phyloP scores from a whole-genome alignment of 2,113 vertebrate species.

The Arizona elegans region DNA sequence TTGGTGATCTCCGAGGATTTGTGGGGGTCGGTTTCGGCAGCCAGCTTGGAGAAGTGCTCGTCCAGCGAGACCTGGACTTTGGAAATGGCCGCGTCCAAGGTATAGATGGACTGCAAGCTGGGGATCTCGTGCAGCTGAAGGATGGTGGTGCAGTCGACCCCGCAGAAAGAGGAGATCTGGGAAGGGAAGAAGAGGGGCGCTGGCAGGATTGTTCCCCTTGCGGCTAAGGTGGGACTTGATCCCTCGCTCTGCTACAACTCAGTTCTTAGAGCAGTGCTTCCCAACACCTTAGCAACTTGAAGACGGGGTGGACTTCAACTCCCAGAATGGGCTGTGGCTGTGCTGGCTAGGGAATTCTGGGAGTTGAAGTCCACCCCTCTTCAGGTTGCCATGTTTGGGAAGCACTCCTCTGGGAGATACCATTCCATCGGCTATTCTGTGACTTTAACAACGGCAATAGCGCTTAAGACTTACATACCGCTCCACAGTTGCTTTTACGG shows the following conservation, averaged over 20 bases:
- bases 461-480: no score
- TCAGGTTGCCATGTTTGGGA: no score
- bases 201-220: neutral
- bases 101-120: slow-evolving; percentile 93
- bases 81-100: slow-evolving; percentile 92
- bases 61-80: slow-evolving; percentile 97
- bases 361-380: neutral
- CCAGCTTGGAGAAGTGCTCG: slow-evolving; percentile 93
- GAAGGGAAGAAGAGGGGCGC: slow-evolving; percentile 22
- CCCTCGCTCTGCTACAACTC: no score
- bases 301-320: no score
- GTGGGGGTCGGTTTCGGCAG: slow-evolving; percentile 85
- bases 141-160: slow-evolving; percentile 83
- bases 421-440: neutral
- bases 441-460: no score
- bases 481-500: no score
- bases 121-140: slow-evolving; percentile 88
- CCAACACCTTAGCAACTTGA: neutral
- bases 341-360: neutral
- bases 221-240: neutral
- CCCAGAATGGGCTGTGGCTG: no score
- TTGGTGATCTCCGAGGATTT: slow-evolving; percentile 93
- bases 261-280: neutral
- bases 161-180: slow-evolving; percentile 93
- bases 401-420: neutral